These are phyloP conservation scores for Syngnathus rostellatus DNA, from an alignment of 2,797 vertebrate genomes.

Conservation along the genomic window DNA sequence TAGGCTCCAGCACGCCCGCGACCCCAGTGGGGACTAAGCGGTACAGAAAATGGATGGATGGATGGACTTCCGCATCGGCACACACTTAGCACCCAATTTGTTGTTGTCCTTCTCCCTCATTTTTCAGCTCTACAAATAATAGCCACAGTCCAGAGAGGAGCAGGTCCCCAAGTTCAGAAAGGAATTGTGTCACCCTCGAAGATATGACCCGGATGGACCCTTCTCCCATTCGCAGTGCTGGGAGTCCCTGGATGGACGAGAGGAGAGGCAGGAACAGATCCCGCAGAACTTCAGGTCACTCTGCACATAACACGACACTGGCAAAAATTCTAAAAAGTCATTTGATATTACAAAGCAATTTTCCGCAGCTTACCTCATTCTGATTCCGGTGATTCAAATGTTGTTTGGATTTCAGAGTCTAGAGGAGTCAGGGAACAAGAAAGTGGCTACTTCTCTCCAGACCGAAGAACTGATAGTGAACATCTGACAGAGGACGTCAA, in stretches of 20 bases:
- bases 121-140: conserved; percentile 35
- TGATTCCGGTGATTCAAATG: neutral
- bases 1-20: too few species aligned
- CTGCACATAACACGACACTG: neutral
- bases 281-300: conserved; percentile 58
- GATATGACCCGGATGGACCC: conserved; percentile 67
- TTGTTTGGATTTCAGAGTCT: conserved; percentile 47
- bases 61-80: conserved; percentile 7
- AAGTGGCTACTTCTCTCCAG: conserved; percentile 66
- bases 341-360: neutral
- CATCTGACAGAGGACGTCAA: conserved; percentile 41
- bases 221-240: conserved; percentile 38
- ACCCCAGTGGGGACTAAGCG: too few species aligned
- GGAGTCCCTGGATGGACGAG: conserved; percentile 60
- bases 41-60: too few species aligned
- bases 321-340: too few species aligned
- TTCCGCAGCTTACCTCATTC: neutral
- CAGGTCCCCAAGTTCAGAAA: conserved; percentile 33
- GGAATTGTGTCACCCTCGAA: conserved; percentile 21
- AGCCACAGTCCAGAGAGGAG: conserved; percentile 22
- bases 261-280: conserved; percentile 54
- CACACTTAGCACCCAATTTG: neutral
- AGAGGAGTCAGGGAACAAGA: conserved; percentile 60
- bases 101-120: neutral
- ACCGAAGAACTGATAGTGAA: conserved; percentile 54